phyloP scores from a whole-genome alignment of 2,888 invertebrate species.

The Leptinotarsa juncta region DNA sequence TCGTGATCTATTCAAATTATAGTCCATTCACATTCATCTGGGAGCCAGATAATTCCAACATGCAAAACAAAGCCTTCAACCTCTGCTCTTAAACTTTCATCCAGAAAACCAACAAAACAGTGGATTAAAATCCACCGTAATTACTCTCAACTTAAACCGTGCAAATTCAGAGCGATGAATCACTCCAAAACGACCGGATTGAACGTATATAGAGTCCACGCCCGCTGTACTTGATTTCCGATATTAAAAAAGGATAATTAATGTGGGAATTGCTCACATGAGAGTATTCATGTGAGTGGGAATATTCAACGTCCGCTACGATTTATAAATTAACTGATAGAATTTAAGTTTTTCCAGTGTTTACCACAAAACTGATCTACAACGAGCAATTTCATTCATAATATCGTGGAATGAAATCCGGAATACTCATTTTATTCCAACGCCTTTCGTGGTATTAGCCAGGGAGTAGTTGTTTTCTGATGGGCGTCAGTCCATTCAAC shows the following conservation, averaged over 20 bases:
- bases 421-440: no score
- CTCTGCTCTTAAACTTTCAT: background rate
- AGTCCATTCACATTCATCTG: background rate
- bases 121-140: constrained; percentile 15
- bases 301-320: constrained; percentile 79
- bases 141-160: constrained; percentile 12
- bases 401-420: no score
- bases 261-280: background rate
- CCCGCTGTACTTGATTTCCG: constrained; percentile 70
- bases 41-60: background rate
- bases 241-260: background rate
- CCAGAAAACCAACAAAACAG: constrained; percentile 16
- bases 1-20: no score
- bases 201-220: constrained; percentile 87
- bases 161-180: constrained; percentile 22
- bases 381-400: no score
- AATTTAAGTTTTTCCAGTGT: no score
- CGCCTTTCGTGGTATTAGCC: no score
- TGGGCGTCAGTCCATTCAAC: no score
- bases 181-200: constrained; percentile 81
- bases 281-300: background rate
- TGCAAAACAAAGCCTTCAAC: background rate
- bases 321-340: constrained; percentile 55
- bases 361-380: no score
- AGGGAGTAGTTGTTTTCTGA: no score